A percentile compares a stretch with the other conserved stretches of the same genome.
Evolutionary conservation across 2,888 invertebrate species (phyloP).

Genomic region (Dyspetes luteomarginatus): DNA sequence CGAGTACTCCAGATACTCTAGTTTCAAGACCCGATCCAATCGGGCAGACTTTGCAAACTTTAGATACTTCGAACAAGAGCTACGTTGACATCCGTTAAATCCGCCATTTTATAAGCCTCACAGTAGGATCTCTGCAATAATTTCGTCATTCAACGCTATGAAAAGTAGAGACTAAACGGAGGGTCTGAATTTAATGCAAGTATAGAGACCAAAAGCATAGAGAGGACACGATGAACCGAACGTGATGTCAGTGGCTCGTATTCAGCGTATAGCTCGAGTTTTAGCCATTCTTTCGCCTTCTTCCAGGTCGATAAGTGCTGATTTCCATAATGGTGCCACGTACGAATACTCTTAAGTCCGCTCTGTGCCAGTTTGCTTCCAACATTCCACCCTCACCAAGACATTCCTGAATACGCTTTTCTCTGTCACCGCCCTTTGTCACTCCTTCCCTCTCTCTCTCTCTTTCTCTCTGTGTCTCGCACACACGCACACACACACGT

Average conservation of each 20-base stretch:
- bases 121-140: background rate
- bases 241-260: constrained; percentile 38
- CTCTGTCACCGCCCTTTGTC: background rate
- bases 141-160: background rate
- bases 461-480: background rate
- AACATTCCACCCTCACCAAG: constrained; percentile 25
- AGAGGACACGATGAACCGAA: constrained; percentile 15
- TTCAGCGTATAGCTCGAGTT: constrained; percentile 47
- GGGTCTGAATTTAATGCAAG: background rate
- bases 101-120: background rate
- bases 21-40: constrained; percentile 14
- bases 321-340: constrained; percentile 77
- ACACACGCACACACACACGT: too few species aligned
- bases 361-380: constrained; percentile 43
- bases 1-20: constrained; percentile 51
- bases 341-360: constrained; percentile 62
- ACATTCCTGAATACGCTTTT: constrained; percentile 43
- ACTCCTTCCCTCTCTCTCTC: constrained; percentile 3
- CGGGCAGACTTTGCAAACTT: constrained; percentile 19
- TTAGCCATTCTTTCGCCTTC: constrained; percentile 50
- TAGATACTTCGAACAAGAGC: background rate
- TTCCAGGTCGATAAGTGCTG: constrained; percentile 74
- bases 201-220: background rate
- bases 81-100: background rate
- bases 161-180: constrained; percentile 16